Base-by-base conservation (phyloP, 1,140 invertebrate genomes). In the Ladona fulva region DNA sequence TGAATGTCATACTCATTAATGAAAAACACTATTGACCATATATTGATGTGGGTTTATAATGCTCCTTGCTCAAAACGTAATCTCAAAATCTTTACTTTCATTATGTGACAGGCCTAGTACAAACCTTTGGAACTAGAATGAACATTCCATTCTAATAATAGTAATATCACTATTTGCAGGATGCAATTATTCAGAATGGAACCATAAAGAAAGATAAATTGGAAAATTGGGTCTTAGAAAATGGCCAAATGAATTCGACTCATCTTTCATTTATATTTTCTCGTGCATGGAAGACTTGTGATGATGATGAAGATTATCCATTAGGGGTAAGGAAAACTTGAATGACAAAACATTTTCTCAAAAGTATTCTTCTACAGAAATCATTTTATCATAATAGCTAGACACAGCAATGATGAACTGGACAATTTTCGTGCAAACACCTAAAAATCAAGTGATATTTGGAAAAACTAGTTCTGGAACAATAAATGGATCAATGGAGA, bases 321-420 rank as follows among this genome's bases (percentile, higher is more conserved):
- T 22, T 66, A 19, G 52, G 52, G 52, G 52, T 66, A 66, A 66
- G 52, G 12, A 66, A 6, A 19, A 1, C 29, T 8, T 37, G 8
- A 37, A 37, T 37, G 8, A n/a, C n/a, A n/a, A n/a, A n/a, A n/a
- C n/a, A n/a, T n/a, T n/a, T n/a, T n/a, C n/a, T n/a, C n/a, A n/a
- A n/a, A n/a, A n/a, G n/a, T n/a, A n/a, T n/a, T n/a, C 29, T 37
- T 37, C 29, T 37, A 8, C 1, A 37, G 29, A 37, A 5, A 5
- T 37, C 8, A 37, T 37, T 1, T 37, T 8, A 1, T 37, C 1
- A 37, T 66, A 22, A 19, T 66, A 66, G 52, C 16, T 66, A 22
- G 52, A 66, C n/a, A 66, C 52, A 19, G 52, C 52, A 66, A 66
- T 66, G 52, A 66, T 66, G 52, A 66, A 66, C n/a, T 66, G 52